Evolutionary conservation across 2,797 vertebrate genomes (phyloP).

Genomic region (Distichodus sexfasciatus): DNA sequence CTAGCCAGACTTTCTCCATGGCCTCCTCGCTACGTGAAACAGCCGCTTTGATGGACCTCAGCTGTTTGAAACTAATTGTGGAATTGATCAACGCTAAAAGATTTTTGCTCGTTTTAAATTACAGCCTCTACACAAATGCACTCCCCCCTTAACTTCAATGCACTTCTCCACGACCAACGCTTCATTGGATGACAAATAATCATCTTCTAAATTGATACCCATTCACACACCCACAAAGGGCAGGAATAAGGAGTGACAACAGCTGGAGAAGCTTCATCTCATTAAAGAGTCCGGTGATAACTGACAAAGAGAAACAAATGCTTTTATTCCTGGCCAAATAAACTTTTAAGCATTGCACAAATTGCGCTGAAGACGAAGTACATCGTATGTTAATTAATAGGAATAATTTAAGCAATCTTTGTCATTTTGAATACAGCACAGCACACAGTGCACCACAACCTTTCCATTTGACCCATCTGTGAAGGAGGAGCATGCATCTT

Average conservation of each 20-base stretch:
- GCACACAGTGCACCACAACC: too few species aligned
- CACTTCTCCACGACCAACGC: not conserved
- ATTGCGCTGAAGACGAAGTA: conserved; percentile 18
- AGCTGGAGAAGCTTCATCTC: conserved; percentile 26
- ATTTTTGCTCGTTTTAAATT: not conserved
- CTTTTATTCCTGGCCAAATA: conserved; percentile 59
- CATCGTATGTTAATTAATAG: too few species aligned
- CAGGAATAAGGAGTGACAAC: conserved; percentile 2
- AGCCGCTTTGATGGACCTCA: not conserved
- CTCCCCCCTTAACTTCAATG: not conserved
- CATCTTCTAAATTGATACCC: conserved; percentile 11
- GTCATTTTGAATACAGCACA: too few species aligned
- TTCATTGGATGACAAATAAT: not conserved
- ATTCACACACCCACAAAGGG: not conserved
- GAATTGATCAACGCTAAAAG: not conserved
- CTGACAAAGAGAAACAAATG: conserved; percentile 57
- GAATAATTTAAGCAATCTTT: too few species aligned
- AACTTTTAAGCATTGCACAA: conserved; percentile 58
- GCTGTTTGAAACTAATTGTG: not conserved
- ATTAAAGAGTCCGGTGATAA: conserved; percentile 16
- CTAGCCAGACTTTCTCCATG: not conserved
- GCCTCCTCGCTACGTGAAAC: not conserved
- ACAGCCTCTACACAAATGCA: not conserved
- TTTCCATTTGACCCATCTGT: too few species aligned
- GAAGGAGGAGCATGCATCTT: too few species aligned